Conservation (phyloP, 2,888 invertebrate species). For the Hypomecis atomaria region DNA sequence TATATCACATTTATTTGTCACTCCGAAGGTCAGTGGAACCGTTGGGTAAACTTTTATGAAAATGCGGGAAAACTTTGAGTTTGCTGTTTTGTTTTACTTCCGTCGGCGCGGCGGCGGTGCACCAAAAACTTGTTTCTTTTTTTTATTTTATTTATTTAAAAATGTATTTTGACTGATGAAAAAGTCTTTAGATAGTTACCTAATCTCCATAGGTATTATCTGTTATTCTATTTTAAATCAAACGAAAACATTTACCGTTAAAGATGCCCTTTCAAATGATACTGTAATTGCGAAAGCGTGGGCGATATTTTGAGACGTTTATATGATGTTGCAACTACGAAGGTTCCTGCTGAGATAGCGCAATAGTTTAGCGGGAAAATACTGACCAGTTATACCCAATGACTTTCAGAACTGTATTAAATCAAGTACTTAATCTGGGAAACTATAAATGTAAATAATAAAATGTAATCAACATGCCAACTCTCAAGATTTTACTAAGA, state of each 20-base stretch:
- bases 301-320: constrained; percentile 34
- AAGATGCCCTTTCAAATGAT: constrained; percentile 8
- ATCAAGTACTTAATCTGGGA: constrained; percentile 7
- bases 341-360: constrained; percentile 29
- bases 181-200: too few relatives aligned
- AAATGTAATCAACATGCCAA: too few relatives aligned
- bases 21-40: constrained; percentile 1
- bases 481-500: too few relatives aligned
- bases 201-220: too few relatives aligned
- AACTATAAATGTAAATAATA: constrained; percentile 10
- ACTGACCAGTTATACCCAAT: constrained; percentile 26
- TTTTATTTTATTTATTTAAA: too few relatives aligned
- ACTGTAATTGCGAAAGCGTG: constrained; percentile 30
- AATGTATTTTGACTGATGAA: too few relatives aligned
- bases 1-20: constrained; percentile 19
- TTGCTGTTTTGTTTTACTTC: background rate
- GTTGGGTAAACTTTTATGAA: constrained; percentile 12
- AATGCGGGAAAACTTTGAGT: constrained; percentile 12
- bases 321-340: constrained; percentile 28
- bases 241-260: background rate
- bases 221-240: too few relatives aligned
- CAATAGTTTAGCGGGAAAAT: constrained; percentile 32
- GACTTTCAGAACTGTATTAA: constrained; percentile 10
- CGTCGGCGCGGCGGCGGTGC: constrained; percentile 11
- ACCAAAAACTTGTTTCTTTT: background rate